A percentile compares a stretch with the other conserved stretches of the same genome.
Conservation (phyloP, 2,888 invertebrate species). For the Watsonalla binaria region DNA sequence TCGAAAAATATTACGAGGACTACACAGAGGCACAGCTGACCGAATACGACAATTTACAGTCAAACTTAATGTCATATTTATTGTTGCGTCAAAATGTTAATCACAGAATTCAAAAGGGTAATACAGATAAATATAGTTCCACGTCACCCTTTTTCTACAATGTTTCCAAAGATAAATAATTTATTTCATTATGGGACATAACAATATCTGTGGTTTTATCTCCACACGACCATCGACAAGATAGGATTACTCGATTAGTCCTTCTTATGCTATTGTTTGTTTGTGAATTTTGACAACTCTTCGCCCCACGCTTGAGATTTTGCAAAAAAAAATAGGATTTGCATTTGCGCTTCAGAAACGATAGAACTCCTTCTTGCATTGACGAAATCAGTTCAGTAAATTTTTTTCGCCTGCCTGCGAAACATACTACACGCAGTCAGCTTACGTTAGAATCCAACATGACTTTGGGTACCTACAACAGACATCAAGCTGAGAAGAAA, state of each 20-base stretch:
- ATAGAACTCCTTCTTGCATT: slow-evolving; percentile 11
- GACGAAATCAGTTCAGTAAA: slow-evolving; percentile 6
- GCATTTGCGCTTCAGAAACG: slow-evolving; percentile 31
- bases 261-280: slow-evolving; percentile 9
- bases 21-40: slow-evolving; percentile 16
- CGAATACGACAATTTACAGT: slow-evolving; percentile 17
- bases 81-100: slow-evolving; percentile 1
- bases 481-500: slow-evolving; percentile 67
- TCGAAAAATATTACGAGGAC: slow-evolving; percentile 33
- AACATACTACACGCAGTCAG: slow-evolving; percentile 5
- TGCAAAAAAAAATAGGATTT: slow-evolving; percentile 13
- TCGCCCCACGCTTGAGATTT: slow-evolving; percentile 25
- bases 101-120: too few relatives aligned
- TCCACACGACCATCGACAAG: slow-evolving; percentile 16
- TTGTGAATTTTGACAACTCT: slow-evolving; percentile 19
- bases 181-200: too few relatives aligned
- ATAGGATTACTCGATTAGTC: neutral
- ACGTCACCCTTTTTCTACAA: too few relatives aligned
- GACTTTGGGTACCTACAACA: slow-evolving; percentile 71
- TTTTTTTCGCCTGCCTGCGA: slow-evolving; percentile 20
- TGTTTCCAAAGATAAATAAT: too few relatives aligned
- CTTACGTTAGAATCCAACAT: slow-evolving; percentile 33
- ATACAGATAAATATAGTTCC: too few relatives aligned
- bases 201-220: slow-evolving; percentile 6
- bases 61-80: slow-evolving; percentile 23